Evolutionary conservation across 2,113 vertebrate species (phyloP), one percentile per base, ranked within the genome.

Genomic region (Coracopsis vasa): DNA sequence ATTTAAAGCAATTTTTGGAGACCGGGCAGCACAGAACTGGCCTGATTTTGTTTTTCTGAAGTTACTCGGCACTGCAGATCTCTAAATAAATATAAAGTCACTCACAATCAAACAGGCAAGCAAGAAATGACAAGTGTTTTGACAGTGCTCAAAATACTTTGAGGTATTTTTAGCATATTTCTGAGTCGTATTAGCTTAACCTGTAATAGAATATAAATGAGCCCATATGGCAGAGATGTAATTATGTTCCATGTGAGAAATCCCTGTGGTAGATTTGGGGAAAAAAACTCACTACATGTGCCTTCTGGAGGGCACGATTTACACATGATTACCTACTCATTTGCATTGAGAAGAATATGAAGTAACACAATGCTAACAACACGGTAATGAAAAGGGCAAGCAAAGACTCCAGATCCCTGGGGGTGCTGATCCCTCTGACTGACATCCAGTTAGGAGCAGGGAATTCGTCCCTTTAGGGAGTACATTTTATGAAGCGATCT

Each of bases 131-230:
- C 97, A 98, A 97, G 97, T 95, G 92, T 98, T 98, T 97, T 98
- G 97, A 97, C 97, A 97, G 97, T 87, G 96, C 94, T 97, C 92
- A 92, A 96, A 98, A 97, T 97, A 97, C 96, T 98, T 97, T 98
- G 97, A 98, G 97, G 98, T 98, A 97, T 98, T 98, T 97, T 98
- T 98, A 98, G 98, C 97, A 82, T 98, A 98, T 98, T 98, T 97
- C 97, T 97, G 95, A 97, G 96, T 97, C 42, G 60, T 98, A 98
- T 98, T 98, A 98, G 98, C 97, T 98, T 98, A 98, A 98, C 98
- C 98, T 98, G 98, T 98, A 98, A 98, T 97, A 98, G 98, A 98
- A 98, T 98, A 98, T 98, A 98, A 98, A 98, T 98, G 97, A 98
- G 97, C 96, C 98, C 98, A 98, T 98, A 98, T 98, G 98, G 98